Evolutionary conservation across 2,888 invertebrate species (phyloP), one percentile per base, ranked within the genome.

Genomic region (Pollenia labialis): DNA sequence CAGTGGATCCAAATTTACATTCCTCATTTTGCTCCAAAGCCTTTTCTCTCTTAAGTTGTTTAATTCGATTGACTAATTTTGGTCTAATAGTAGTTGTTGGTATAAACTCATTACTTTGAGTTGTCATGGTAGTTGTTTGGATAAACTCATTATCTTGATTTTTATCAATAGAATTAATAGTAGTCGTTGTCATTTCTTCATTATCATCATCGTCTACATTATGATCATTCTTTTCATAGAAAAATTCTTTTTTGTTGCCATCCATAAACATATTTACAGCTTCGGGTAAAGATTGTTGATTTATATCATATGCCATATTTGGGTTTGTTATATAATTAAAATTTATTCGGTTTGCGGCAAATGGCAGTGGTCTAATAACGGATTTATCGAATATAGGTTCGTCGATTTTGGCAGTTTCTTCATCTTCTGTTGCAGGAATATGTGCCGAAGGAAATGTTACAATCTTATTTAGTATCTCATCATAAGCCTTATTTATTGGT

Each of bases 1-100:
- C 85, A 11, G 85, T 87, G 50, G 88, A 88, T 52, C 92, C 90
- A 87, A 89, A 90, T 52, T 90, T 89, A 74, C 91, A 91, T 1
- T 69, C 69, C 1, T 9, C 50, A 1, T 40, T 69, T n/a, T 68
- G 74, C 42, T 72, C 54, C 10, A 6, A 1, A 9, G 23, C 1
- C 18, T 64, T 44, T 32, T 58, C 23, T 0, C 16, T 54, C 68
- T 66, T 58, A 2, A 8, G 10, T n/a, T 44, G 62, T 9, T 75
- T 18, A 9, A 14, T 10, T 48, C 50, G 54, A 4, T 23, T 44
- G 7, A 12, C 7, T 10, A 9, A 11, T 32, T 79, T 76, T 10
- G 52, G 6, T 46, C 11, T 42, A 10, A 11, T 77, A 2, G 16
- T 66, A 10, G 40, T 58, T 10, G n/a, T 6, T 23, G 52, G 12